Evolutionary conservation across 2,888 invertebrate species (phyloP), one percentile per base, ranked within the genome.

Genomic region (Ophion ventricosus): DNA sequence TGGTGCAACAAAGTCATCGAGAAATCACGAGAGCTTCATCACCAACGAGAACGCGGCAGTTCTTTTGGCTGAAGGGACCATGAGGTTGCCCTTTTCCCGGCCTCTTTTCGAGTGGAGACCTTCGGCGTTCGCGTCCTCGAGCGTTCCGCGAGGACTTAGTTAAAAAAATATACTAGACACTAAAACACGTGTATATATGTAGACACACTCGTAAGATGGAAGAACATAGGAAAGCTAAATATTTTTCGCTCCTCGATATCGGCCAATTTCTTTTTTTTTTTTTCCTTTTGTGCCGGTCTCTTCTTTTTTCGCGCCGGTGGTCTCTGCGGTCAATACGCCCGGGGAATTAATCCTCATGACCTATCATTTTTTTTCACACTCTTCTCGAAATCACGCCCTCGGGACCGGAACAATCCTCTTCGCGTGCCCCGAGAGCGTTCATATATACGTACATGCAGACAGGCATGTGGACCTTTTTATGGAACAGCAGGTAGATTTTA

Each of bases 251-350:
- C 56, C 77, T 81, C 87, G 88, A 90, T 91, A 90, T 91, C 85
- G 87, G 90, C 90, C 87, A 91, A 91, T 92, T 90, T 88, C 64
- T 69, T 70, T 25, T n/a, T 92, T 90, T 88, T 61, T 69, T 70
- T 57, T 66, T 75, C 77, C 83, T 40, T 26, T 69, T 26, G 23
- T 54, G 23, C 57, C 7, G 1, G n/a, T 17, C 66, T 17, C 66
- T 11, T 49, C 61, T 75, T 66, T 67, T 66, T n/a, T 29, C 72
- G 73, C 76, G 67, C 85, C 82, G 82, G 80, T 82, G 82, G 85
- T 80, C 85, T 56, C 43, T 49, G 0, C 35, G 2, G 23, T 63
- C 61, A 70, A 66, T 67, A 56, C 25, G 17, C 63, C 75, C 56
- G 4, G 11, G 56, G 57, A 82, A 85, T 87, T 85, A 87, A 87